Conservation (phyloP, 2,888 invertebrate species). For the Amiota mariae region DNA sequence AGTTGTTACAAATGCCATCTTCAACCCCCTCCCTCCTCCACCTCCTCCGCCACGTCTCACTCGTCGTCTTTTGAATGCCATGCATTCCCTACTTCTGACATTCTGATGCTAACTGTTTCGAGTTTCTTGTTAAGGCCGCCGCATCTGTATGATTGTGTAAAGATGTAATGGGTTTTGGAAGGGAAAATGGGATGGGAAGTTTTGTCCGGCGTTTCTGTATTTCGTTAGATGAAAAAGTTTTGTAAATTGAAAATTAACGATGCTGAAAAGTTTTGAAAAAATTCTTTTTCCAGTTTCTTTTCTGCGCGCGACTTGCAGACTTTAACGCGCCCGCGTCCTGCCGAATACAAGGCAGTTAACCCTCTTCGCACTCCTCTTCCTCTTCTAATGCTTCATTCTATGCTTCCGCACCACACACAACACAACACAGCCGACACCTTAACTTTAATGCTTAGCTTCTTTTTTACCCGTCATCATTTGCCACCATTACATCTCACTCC, state of each 20-base stretch:
- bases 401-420: too few species aligned
- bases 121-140: conserved; percentile 10
- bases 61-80: too few species aligned
- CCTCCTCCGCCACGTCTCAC: too few species aligned
- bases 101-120: background rate
- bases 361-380: too few species aligned
- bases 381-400: too few species aligned
- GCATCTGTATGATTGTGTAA: conserved; percentile 33
- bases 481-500: conserved; percentile 1
- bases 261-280: conserved; percentile 60
- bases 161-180: too few species aligned
- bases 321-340: conserved; percentile 40
- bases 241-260: conserved; percentile 64
- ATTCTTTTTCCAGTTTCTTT: conserved; percentile 42
- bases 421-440: too few species aligned
- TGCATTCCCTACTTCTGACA: background rate
- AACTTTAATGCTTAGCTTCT: background rate
- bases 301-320: conserved; percentile 47
- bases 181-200: background rate
- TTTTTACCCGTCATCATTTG: conserved; percentile 42
- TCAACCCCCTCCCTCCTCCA: too few species aligned
- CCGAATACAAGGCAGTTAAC: background rate
- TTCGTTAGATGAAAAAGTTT: conserved; percentile 58
- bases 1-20: too few species aligned
- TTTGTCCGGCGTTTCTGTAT: conserved; percentile 44